A percentile compares a stretch with the other conserved stretches of the same genome.
phyloP scores from a whole-genome alignment of 2,113 vertebrate species.

The Phainopepla nitens region DNA sequence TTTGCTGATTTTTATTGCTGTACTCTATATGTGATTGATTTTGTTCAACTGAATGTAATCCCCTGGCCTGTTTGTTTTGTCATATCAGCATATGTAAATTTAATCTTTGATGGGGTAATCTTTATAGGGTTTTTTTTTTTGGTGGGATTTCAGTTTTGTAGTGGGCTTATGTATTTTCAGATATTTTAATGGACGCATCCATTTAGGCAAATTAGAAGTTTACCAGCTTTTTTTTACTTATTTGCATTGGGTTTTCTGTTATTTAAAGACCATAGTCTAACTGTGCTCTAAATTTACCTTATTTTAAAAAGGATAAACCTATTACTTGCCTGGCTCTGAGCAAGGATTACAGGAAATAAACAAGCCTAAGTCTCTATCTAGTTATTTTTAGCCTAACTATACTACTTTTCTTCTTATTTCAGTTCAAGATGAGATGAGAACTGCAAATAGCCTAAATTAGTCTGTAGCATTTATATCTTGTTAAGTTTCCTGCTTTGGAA shows the following conservation, averaged over 20 bases:
- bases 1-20: background rate
- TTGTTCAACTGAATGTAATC: background rate
- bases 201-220: background rate
- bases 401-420: conserved; percentile 49
- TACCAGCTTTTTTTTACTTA: background rate
- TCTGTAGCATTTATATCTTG: conserved; percentile 77
- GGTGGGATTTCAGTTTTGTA: background rate
- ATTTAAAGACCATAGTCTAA: background rate
- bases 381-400: conserved; percentile 59
- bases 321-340: conserved; percentile 29
- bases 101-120: background rate
- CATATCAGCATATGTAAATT: background rate
- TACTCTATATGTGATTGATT: background rate
- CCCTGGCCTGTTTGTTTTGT: background rate
- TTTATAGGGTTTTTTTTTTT: background rate
- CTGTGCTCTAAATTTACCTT: background rate
- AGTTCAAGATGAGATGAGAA: conserved; percentile 69
- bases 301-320: background rate
- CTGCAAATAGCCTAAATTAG: conserved; percentile 78
- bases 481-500: conserved; percentile 80
- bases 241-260: background rate
- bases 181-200: background rate
- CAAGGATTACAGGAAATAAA: conserved; percentile 22
- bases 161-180: background rate
- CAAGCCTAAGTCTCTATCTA: conserved; percentile 1